Evolutionary conservation across 1,140 invertebrate genomes (phyloP), one percentile per base, ranked within the genome.

Genomic region (Hesperophylax magnus): DNA sequence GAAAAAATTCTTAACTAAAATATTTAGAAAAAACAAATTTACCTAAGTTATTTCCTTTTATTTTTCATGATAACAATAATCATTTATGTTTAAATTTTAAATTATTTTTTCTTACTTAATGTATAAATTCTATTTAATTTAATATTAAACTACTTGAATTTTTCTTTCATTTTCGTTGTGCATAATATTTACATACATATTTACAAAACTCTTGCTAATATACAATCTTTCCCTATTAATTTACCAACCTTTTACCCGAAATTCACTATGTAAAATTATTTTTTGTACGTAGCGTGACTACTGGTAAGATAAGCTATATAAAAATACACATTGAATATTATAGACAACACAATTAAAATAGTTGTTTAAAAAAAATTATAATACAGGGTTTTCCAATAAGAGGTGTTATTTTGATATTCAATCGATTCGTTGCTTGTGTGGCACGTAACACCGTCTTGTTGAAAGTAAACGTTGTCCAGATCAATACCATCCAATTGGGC

Each of bases 121-220:
- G n/a, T 58, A 22, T 58, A 18, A 58, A 58, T 18, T 58, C 56
- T 18, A 58, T 58, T 58, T 27, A 34, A 24, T 65, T 65, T 17
- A 3, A 65, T 24, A 6, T 47, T 47, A 61, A 22, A 22, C 7
- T 22, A 61, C 18, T 18, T 3, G n/a, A 22, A 15, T 22, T 61
- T 22, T 24, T 14, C 6, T 24, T 24, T 4, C 24, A 34, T 17
- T 65, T 71, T 52, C 67, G 31, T 71, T 47, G 67, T 22, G 8
- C n/a, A 20, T 53, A 52, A 22, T 71, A 71, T 71, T 20, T 71
- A 71, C 67, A 71, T 3, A 71, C 39, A 52, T 71, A 71, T 52
- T 52, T 71, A 52, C 39, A 71, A 65, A 65, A 65, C 6, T 22
- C 56, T 22, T 58, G n/a, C n/a, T 18, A 20, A 58, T 18, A 11